Evolutionary conservation across 2,113 vertebrate species (phyloP).

Genomic region (Colistium nudipinnis): DNA sequence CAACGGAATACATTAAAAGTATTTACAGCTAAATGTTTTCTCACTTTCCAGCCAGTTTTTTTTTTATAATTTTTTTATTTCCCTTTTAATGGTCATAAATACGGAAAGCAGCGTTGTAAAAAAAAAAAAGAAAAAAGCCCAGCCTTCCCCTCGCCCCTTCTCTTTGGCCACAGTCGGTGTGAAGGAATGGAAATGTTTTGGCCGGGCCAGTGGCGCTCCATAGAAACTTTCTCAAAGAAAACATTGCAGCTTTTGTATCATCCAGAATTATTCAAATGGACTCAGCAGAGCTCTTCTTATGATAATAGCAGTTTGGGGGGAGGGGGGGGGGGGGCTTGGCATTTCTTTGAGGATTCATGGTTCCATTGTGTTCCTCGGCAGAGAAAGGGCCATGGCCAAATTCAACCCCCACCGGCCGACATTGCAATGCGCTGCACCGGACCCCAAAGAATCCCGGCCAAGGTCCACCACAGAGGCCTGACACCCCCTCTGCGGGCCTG

Average conservation of each 20-base stretch:
- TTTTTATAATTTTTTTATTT: conserved; percentile 46
- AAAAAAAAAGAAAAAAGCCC: conserved; percentile 8
- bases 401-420: conserved; percentile 60
- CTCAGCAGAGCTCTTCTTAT: conserved; percentile 77
- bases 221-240: conserved; percentile 74
- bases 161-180: conserved; percentile 32
- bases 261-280: conserved; percentile 77
- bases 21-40: conserved; percentile 54
- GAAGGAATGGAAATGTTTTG: conserved; percentile 76
- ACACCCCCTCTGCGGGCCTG: conserved; percentile 42
- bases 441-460: conserved; percentile 37
- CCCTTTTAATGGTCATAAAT: conserved; percentile 17
- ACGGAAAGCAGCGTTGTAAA: conserved; percentile 29
- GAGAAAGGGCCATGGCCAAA: conserved; percentile 71
- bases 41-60: too few relatives aligned
- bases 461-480: conserved; percentile 34
- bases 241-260: conserved; percentile 74
- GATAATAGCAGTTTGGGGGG: conserved; percentile 69
- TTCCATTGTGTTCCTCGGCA: conserved; percentile 69
- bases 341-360: conserved; percentile 77
- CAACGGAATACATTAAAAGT: conserved; percentile 64
- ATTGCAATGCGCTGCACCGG: conserved; percentile 10
- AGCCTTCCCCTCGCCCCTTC: conserved; percentile 1
- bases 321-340: conserved; percentile 13
- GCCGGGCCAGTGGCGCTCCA: conserved; percentile 45